A percentile compares a stretch with the other conserved stretches of the same genome.
Evolutionary conservation across 2,113 vertebrate species (phyloP).

Genomic region (Carettochelys insculpta): DNA sequence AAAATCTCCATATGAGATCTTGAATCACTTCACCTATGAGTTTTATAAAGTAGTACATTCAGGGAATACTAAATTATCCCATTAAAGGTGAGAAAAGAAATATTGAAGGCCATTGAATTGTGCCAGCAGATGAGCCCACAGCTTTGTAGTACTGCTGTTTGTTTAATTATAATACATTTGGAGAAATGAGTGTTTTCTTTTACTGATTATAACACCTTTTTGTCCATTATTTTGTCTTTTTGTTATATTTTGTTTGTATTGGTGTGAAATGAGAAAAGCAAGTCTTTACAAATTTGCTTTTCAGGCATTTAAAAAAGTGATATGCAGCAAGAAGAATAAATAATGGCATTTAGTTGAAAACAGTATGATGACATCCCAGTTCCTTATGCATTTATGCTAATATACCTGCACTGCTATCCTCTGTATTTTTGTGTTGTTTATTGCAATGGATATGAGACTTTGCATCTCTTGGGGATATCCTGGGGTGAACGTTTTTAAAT

Average conservation of each 20-base stretch:
- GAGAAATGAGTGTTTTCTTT: neutral
- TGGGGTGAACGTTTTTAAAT: neutral
- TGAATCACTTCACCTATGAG: neutral
- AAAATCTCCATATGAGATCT: neutral
- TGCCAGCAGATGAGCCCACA: neutral
- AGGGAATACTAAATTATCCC: neutral
- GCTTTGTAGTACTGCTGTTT: neutral
- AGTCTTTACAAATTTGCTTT: neutral
- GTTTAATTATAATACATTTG: neutral
- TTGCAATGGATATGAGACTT: neutral
- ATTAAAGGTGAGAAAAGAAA: neutral
- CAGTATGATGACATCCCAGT: neutral
- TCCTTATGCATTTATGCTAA: neutral
- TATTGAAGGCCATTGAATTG: neutral
- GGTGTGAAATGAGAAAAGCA: neutral
- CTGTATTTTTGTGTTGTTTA: neutral
- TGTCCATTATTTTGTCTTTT: neutral
- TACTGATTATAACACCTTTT: rapidly evolving
- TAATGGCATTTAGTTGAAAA: neutral
- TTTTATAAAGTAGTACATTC: neutral
- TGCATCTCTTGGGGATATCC: neutral
- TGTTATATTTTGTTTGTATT: neutral
- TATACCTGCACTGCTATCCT: neutral
- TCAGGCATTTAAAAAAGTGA: neutral
- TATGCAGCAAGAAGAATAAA: neutral